These are phyloP conservation scores for Planococcus citri DNA, from an alignment of 1,140 invertebrate species.

Conservation along the genomic window DNA sequence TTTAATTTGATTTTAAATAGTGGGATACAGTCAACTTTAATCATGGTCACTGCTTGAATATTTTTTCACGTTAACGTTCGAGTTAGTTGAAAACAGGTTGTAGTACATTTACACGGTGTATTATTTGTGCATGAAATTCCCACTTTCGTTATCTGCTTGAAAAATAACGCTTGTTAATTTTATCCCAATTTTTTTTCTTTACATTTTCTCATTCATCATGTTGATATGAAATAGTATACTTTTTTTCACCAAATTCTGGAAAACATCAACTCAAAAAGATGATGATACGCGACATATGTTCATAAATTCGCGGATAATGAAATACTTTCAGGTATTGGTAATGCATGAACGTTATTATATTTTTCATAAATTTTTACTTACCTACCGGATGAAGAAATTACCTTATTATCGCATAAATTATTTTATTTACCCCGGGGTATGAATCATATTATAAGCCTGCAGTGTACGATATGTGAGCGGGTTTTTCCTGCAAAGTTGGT, in stretches of 20 bases:
- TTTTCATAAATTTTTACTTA: too few species aligned
- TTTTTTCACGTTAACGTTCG: neutral
- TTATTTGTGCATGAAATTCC: neutral
- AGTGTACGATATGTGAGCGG: too few species aligned
- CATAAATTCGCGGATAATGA: neutral
- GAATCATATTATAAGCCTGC: too few species aligned
- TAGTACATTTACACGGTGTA: neutral
- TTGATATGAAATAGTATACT: neutral
- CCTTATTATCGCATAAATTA: too few species aligned
- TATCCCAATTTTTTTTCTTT: neutral
- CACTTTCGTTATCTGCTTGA: neutral
- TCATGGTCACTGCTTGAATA: slow-evolving; percentile 6
- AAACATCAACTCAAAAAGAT: neutral
- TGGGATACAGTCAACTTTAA: neutral
- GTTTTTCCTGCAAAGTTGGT: too few species aligned
- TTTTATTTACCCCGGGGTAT: too few species aligned
- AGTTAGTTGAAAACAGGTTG: slow-evolving; percentile 6
- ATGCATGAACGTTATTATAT: neutral
- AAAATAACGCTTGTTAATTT: neutral
- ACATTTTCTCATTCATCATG: neutral
- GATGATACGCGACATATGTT: neutral
- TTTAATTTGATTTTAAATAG: slow-evolving; percentile 8
- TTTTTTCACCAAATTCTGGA: neutral
- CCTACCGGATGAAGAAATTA: too few species aligned
- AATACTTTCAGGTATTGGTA: slow-evolving; percentile 1